Evolutionary conservation across 2,888 invertebrate species (phyloP), one percentile per base, ranked within the genome.

Genomic region (Clanis bilineata): DNA sequence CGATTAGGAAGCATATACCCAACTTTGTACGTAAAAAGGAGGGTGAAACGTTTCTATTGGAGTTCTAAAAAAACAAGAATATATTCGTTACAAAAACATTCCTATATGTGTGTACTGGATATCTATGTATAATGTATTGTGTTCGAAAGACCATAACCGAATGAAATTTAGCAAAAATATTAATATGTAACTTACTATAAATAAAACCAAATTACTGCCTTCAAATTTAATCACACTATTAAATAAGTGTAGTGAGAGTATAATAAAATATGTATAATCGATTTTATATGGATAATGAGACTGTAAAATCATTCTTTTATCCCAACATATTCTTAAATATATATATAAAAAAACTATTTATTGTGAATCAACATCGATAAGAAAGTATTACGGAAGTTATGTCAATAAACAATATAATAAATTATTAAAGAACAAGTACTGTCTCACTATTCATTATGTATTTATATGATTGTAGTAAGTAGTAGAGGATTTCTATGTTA

Each of bases 241-340:
- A 43, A 60, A 59, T 62, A 54, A 23, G 51, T 61, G 61, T 63
- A 64, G 58, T 59, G 39, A 58, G 45, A 55, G 32, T 58, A 25
- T 58, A 21, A 61, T 61, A 60, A 25, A 4, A n/a, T n/a, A n/a
- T 64, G 57, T 62, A 57, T 55, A 59, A 43, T 41, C 38, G 7
- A 45, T 23, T 56, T 58, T 45, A 18, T 51, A 32, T 28, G 32
- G 32, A 32, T 32, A 51, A 18, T 32, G 32, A 51, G 9, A 28
- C n/a, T n/a, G n/a, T 15, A 3, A 25, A 7, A 25, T 5, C 10
- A 23, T 12, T 9, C 9, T 4, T 3, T 22, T 10, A 10, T 36
- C 9, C 4, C 6, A 36, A 10, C 36, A 1, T 25, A 25, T 25
- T 4, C 6, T n/a, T 38, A 38, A 2, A 38, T 38, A 38, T 12